Evolutionary conservation across 2,888 invertebrate species (phyloP).

Genomic region (Drosophila siamana): DNA sequence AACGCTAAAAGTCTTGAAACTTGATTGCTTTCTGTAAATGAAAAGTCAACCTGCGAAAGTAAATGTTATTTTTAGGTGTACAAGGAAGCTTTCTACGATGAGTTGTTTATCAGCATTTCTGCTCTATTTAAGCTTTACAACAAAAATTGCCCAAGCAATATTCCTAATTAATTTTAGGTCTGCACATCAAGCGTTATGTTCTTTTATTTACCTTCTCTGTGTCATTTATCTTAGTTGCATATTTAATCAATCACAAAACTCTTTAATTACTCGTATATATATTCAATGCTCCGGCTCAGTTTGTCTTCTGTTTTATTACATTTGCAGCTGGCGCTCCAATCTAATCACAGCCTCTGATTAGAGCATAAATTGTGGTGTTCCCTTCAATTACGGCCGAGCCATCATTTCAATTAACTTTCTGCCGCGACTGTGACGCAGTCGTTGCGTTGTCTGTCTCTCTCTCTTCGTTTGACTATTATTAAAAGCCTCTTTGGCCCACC

Average conservation of each 20-base stretch:
- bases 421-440: conserved; percentile 19
- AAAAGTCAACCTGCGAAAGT: background rate
- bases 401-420: conserved; percentile 52
- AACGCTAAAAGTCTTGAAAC: background rate
- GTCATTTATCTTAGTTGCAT: background rate
- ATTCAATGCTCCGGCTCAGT: background rate
- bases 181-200: too few relatives aligned
- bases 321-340: conserved; percentile 10
- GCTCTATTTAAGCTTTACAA: too few relatives aligned
- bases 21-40: background rate
- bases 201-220: too few relatives aligned
- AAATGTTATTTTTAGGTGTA: too few relatives aligned
- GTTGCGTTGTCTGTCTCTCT: too few relatives aligned
- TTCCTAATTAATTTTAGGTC: too few relatives aligned
- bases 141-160: too few relatives aligned
- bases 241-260: background rate
- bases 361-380: conserved; percentile 12
- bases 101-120: too few relatives aligned
- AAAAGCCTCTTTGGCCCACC: conserved; percentile 56
- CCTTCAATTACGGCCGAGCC: conserved; percentile 37
- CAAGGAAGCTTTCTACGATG: too few relatives aligned
- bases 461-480: conserved; percentile 50
- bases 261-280: too few relatives aligned
- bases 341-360: conserved; percentile 35
- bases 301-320: background rate